These are phyloP conservation scores for Centropristis striata DNA, from an alignment of 2,113 vertebrate species.

Conservation along the genomic window DNA sequence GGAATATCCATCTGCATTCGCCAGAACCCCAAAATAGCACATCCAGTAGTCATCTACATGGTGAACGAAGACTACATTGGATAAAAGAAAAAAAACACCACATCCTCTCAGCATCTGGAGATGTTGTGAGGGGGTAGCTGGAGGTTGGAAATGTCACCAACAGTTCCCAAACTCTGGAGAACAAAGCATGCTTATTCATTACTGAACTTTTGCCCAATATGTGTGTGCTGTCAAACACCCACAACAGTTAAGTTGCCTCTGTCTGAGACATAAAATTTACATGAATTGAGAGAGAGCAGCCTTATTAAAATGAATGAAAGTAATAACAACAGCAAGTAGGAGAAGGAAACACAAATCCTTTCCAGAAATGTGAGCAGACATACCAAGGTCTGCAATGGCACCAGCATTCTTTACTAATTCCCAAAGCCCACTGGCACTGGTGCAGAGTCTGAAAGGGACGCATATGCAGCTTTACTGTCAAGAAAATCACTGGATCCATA, in stretches of 20 bases:
- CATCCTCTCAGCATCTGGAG: conserved; percentile 79
- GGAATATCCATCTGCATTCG: conserved; percentile 42
- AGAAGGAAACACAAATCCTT: conserved; percentile 63
- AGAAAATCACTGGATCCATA: conserved; percentile 82
- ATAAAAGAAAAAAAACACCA: conserved; percentile 68
- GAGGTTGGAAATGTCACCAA: conserved; percentile 70
- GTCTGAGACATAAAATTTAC: conserved; percentile 44
- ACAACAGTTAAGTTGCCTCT: conserved; percentile 51
- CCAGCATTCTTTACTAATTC: conserved; percentile 72
- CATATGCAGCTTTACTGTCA: conserved; percentile 76
- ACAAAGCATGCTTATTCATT: conserved; percentile 78
- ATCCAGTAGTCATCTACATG: conserved; percentile 58
- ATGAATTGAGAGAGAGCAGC: conserved; percentile 28
- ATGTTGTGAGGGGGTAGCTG: conserved; percentile 48
- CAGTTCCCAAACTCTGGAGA: conserved; percentile 71
- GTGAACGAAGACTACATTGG: conserved; percentile 73
- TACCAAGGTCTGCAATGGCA: conserved; percentile 61
- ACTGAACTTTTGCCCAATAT: conserved; percentile 72
- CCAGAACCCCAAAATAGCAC: conserved; percentile 46
- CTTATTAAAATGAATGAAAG: conserved; percentile 63
- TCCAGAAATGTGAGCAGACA: conserved; percentile 66
- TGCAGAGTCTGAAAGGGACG: conserved; percentile 60
- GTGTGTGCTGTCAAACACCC: conserved; percentile 58
- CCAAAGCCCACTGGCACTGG: conserved; percentile 66
- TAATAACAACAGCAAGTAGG: conserved; percentile 49